Conservation (phyloP, 2,888 invertebrate species). For the Diadromus collaris region DNA sequence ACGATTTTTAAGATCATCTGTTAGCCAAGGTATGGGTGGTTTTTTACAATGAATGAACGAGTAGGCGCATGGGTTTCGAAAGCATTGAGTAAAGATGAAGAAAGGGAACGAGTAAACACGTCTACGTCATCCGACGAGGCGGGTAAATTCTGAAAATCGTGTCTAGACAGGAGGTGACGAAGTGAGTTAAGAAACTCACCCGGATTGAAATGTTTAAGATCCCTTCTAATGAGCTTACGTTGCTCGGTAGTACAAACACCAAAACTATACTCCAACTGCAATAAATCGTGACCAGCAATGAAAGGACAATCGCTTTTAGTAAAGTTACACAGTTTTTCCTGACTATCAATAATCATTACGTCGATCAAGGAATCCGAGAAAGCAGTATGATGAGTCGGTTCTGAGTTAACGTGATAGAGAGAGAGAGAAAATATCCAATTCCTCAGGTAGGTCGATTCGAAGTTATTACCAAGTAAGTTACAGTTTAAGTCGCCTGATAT, state of each 20-base stretch:
- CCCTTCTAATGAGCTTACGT: too few relatives aligned
- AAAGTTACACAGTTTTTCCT: background rate
- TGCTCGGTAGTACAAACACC: too few relatives aligned
- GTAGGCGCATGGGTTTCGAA: background rate
- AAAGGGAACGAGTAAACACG: background rate
- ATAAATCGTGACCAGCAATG: conserved; percentile 37
- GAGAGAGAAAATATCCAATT: background rate
- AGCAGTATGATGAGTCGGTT: background rate
- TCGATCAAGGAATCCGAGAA: background rate
- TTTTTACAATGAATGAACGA: background rate
- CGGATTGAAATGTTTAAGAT: too few relatives aligned
- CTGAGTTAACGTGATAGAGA: background rate
- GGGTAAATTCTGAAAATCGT: too few relatives aligned
- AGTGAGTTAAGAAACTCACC: too few relatives aligned
- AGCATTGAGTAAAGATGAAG: background rate
- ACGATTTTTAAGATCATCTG: background rate
- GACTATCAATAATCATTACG: conserved; percentile 16
- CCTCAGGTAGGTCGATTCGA: background rate
- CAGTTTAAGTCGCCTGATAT: conserved; percentile 15
- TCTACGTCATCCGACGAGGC: background rate
- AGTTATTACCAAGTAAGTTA: background rate
- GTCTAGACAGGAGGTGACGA: too few relatives aligned
- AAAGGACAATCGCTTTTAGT: conserved; percentile 23
- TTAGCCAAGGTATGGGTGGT: conserved; percentile 2
- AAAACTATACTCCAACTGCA: background rate